These are phyloP conservation scores for Alouatta palliata DNA, from an alignment of 2,113 vertebrate genomes.

Conservation along the genomic window DNA sequence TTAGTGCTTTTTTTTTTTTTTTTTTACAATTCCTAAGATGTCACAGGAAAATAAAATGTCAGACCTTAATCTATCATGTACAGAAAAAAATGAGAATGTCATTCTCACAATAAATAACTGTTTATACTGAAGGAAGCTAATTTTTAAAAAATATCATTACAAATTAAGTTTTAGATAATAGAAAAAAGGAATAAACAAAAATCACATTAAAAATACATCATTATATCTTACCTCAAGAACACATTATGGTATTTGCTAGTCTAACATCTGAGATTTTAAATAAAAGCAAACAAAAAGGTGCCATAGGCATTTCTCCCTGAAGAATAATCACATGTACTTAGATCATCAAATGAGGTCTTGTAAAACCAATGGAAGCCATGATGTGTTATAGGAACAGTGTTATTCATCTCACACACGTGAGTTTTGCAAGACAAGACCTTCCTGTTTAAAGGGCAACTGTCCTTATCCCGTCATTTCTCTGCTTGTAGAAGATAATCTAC, in stretches of 20 bases:
- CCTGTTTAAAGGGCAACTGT: background rate
- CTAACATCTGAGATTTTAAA: constrained; percentile 12
- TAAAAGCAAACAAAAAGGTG: background rate
- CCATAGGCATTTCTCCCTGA: background rate
- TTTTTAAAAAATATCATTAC: background rate
- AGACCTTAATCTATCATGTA: background rate
- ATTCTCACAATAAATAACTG: constrained; percentile 13
- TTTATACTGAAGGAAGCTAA: background rate
- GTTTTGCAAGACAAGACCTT: background rate
- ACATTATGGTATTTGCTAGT: background rate
- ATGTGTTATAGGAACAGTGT: background rate
- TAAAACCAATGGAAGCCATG: background rate
- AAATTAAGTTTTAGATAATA: constrained; percentile 4
- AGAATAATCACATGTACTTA: background rate
- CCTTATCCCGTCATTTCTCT: background rate
- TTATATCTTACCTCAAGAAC: background rate
- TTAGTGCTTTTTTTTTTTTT: background rate
- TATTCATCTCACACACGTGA: background rate
- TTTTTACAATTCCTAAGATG: background rate
- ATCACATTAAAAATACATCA: background rate
- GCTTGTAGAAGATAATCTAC: background rate
- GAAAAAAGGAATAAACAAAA: constrained; percentile 10
- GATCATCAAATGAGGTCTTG: background rate
- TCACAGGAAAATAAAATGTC: constrained; percentile 23
- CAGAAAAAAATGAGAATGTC: background rate